Percentiles rank a stretch among this genome's conserved stretches.
These are phyloP conservation scores for Cyprinodon tularosa DNA, from an alignment of 2,113 vertebrate species.

Conservation along the genomic window DNA sequence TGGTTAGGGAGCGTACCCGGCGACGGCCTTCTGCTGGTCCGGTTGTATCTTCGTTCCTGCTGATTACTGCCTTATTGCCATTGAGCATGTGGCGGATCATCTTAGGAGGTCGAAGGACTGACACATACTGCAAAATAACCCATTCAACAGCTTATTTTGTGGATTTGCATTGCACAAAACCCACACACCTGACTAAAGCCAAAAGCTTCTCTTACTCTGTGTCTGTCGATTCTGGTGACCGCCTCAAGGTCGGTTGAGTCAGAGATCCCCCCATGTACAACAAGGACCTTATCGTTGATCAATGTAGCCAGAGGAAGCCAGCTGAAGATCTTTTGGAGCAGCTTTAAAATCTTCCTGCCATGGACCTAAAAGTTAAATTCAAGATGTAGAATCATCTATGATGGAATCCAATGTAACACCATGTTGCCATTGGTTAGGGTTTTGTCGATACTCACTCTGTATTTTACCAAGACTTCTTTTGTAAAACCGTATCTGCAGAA, in stretches of 20 bases:
- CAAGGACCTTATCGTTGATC: slow-evolving; percentile 89
- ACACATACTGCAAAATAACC: slow-evolving; percentile 79
- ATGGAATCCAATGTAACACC: too few species aligned
- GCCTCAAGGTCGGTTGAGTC: slow-evolving; percentile 85
- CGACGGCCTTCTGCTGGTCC: slow-evolving; percentile 27
- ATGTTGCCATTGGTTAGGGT: not conserved
- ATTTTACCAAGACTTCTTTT: slow-evolving; percentile 92
- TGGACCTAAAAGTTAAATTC: slow-evolving; percentile 78
- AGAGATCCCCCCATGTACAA: slow-evolving; percentile 92
- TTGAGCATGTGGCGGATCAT: slow-evolving; percentile 35
- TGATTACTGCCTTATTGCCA: not conserved
- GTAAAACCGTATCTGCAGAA: slow-evolving; percentile 89
- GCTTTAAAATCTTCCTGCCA: slow-evolving; percentile 88
- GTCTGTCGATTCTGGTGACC: slow-evolving; percentile 84
- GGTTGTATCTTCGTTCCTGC: not conserved
- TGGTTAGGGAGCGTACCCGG: slow-evolving; percentile 60
- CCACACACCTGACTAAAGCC: not conserved
- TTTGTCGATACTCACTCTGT: slow-evolving; percentile 79
- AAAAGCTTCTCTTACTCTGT: slow-evolving; percentile 80
- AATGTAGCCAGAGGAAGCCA: slow-evolving; percentile 91
- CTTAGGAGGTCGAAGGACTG: slow-evolving; percentile 82
- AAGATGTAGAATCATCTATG: not conserved
- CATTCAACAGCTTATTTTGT: not conserved
- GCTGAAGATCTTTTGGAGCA: slow-evolving; percentile 90
- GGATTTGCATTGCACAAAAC: not conserved